Evolutionary conservation across 2,888 invertebrate species (phyloP), one percentile per base, ranked within the genome.

Genomic region (Caenorhabditis becei): DNA sequence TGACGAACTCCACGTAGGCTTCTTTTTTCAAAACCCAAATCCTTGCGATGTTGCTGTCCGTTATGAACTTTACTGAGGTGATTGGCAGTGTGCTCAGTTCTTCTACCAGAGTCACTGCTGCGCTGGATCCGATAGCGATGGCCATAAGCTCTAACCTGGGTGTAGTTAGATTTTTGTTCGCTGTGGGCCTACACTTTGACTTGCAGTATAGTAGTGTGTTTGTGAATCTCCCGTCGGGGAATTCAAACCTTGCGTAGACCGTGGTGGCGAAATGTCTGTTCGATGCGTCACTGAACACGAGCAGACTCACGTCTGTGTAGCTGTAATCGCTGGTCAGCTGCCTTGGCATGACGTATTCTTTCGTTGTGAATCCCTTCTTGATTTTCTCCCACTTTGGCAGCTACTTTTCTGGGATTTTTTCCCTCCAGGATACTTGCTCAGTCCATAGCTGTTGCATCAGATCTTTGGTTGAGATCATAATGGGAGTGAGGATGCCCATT

Each of bases 201-300:
- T 26, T 14, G 41, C 14, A 86, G 49, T 26, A 51, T 18, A 7
- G 51, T 56, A 0, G 11, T 11, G 24, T 5, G 41, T 2, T 14
- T 41, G 14, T 14, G 41, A n/a, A 28, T 0, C 61, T 2, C 62
- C 88, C 88, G n/a, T 47, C 35, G 3, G 58, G 16, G 20, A 58
- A n/a, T n/a, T n/a, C n/a, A n/a, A n/a, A n/a, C n/a, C n/a, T n/a
- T n/a, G n/a, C n/a, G n/a, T n/a, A n/a, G 41, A 11, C 41, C 14
- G 7, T 41, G 41, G 14, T 32, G 0, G 47, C 51, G 32, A 24
- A 61, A 10, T 44, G 28, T 0, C 72, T 32, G 16, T 69, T 28
- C 3, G 77, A 77, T 18, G 69, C 77, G 24, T 77, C 67, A 1
- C 61, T 20, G 35, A 75, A 75, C 2, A 75, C 3, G 0, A 63